Percentiles rank a stretch among this genome's conserved stretches.
Evolutionary conservation across 2,888 invertebrate genomes (phyloP).

Genomic region (Xanthia togata): DNA sequence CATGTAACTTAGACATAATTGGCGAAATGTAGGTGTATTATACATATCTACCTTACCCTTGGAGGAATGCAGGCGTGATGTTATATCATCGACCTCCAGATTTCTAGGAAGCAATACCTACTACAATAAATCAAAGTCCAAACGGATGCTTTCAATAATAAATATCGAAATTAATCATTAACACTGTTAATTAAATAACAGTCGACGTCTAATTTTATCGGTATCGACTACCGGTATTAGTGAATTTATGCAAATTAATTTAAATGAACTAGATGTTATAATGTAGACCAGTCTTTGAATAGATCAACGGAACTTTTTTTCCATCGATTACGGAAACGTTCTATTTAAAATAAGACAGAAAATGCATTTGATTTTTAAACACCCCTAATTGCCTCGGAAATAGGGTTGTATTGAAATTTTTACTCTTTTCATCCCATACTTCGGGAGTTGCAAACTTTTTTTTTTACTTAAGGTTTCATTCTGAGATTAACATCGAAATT

Average conservation of each 20-base stretch:
- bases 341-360: background rate
- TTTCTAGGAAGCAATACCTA: conserved; percentile 16
- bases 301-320: conserved; percentile 45
- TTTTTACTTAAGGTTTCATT: too few species aligned
- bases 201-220: conserved; percentile 17
- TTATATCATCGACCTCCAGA: background rate
- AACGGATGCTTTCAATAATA: conserved; percentile 27
- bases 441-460: background rate
- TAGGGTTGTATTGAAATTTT: background rate
- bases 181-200: conserved; percentile 1
- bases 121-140: conserved; percentile 22
- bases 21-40: background rate
- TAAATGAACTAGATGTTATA: conserved; percentile 15
- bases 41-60: background rate
- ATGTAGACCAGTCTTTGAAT: conserved; percentile 16
- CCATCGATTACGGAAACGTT: conserved; percentile 8
- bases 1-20: background rate
- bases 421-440: background rate
- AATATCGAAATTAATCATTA: conserved; percentile 15
- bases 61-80: rapidly evolving
- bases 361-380: conserved; percentile 1
- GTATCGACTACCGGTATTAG: conserved; percentile 48
- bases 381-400: background rate
- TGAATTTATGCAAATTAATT: conserved; percentile 51
- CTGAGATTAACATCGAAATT: too few species aligned